Base-by-base conservation (phyloP, 2,888 invertebrate species). In the Lycia hirtaria region DNA sequence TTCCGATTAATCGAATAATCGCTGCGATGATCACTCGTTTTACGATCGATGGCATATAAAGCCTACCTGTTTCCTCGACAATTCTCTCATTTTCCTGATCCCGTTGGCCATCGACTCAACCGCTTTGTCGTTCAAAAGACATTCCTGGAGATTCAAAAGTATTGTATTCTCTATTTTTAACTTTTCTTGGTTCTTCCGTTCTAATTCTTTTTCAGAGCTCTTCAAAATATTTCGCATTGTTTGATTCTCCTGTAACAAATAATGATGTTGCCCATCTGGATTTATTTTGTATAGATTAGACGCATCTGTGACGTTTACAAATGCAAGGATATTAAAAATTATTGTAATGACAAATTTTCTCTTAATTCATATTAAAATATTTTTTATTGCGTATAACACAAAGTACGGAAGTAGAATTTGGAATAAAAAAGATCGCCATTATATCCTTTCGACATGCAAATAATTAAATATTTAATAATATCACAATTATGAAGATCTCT, bases 111-210 rank as follows among this genome's bases (percentile, higher is more conserved):
- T 92, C 1, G 82, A 83, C 77, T 94, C 83, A 3, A 94, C 93
- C 0, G 95, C 94, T 72, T 96, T 96, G 68, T 96, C 95, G 37
- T 94, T 94, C 4, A 94, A 92, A 4, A 95, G 78, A 71, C 95
- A 94, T 9, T 95, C 94, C 71, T 96, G 95, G 0, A 96, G 84
- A 56, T 94, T 92, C 15, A 82, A 76, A 4, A 96, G 74, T 24
- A 96, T 94, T 38, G 93, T 85, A 56, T 95, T 94, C 76, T 97
- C 96, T 41, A 95, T 63, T 33, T 89, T 85, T 10, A 89, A 71
- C 75, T 95, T 96, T 41, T 88, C 84, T n/a, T 81, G 83, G 0
- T 72, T 67, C 44, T 93, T 85, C 56, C 92, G 93, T 10, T 95
- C 94, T 4, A 73, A 65, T 10, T 91, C 88, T 33, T 88, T 88